Evolutionary conservation across 2,888 invertebrate species (phyloP).

Genomic region (Neoaliturus tenellus): DNA sequence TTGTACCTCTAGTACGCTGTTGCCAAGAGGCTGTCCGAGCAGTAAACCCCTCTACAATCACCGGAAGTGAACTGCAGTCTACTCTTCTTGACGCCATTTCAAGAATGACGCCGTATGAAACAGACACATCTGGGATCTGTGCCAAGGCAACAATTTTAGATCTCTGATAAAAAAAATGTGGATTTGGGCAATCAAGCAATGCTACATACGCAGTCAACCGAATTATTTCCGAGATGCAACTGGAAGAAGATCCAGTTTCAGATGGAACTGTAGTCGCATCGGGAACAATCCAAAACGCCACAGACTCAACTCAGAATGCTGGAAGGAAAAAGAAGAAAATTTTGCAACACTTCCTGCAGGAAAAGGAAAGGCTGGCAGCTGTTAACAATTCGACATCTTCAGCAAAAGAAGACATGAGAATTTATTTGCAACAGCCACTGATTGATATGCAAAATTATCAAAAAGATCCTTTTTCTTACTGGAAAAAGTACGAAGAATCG

Average conservation of each 20-base stretch:
- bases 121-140: constrained; percentile 1
- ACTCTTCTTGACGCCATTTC: not conserved
- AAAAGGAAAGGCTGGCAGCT: constrained; percentile 1
- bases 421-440: not conserved
- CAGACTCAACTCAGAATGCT: not conserved
- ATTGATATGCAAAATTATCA: constrained; percentile 7
- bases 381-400: not conserved
- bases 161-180: constrained; percentile 28
- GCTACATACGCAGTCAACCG: not conserved
- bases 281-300: too few relatives aligned
- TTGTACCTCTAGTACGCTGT: not conserved
- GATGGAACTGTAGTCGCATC: too few relatives aligned
- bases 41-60: not conserved
- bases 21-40: not conserved
- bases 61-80: not conserved
- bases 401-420: not conserved
- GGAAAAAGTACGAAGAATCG: constrained; percentile 45
- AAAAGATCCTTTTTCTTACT: not conserved
- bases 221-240: too few relatives aligned
- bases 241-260: too few relatives aligned
- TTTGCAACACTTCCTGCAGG: not conserved
- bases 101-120: constrained; percentile 6
- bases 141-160: constrained; percentile 21
- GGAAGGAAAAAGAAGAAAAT: constrained; percentile 8
- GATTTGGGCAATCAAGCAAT: not conserved